Base-by-base conservation (phyloP, 2,113 vertebrate genomes). In the Zosterops pallidus region DNA sequence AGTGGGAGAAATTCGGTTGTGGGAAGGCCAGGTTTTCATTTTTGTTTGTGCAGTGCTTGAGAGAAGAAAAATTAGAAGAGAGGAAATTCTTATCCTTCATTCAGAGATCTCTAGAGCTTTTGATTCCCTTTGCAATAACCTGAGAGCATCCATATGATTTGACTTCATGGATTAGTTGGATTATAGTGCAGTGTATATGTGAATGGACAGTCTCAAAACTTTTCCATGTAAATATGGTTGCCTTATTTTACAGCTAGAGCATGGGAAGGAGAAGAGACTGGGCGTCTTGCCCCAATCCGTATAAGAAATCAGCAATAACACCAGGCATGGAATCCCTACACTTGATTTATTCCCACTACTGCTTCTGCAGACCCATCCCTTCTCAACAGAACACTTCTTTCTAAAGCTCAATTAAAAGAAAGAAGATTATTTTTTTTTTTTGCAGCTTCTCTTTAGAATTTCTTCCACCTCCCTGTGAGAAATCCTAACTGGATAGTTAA, bases 11-110 rank as follows among this genome's bases (percentile, higher is more conserved):
- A 88, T 81, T 67, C 8, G 41, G 49, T 31, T 71, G 80, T 68
- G 9, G 10, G 46, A 86, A 93, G 62, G 49, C 41, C 55, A 64
- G 42, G 25, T 78, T 94, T 86, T 55, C 14, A 44, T 62, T 89
- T 67, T 60, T 42, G 44, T 46, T 89, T 90, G 35, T 90, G 46
- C 23, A 75, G 41, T 63, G 26, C 41, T 67, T 53, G 39, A 64
- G 42, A 90, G n/a, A 92, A 91, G 49, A 84, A 92, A 87, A 89
- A 89, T 41, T 78, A 84, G 37, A 78, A 88, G 33, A 89, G 53
- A 82, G 84, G 17, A 91, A 71, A 94, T 71, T 84, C 50, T 91
- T 65, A 55, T 65, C 53, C 91, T 88, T 78, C 52, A 17, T 67
- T n/a, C 22, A 83, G 72, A 74, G 29, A 37, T 77, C 87, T 92